Percentiles rank a stretch among this genome's conserved stretches.
These are phyloP conservation scores for Microplitis demolitor DNA, from an alignment of 1,140 invertebrate species.

Conservation along the genomic window DNA sequence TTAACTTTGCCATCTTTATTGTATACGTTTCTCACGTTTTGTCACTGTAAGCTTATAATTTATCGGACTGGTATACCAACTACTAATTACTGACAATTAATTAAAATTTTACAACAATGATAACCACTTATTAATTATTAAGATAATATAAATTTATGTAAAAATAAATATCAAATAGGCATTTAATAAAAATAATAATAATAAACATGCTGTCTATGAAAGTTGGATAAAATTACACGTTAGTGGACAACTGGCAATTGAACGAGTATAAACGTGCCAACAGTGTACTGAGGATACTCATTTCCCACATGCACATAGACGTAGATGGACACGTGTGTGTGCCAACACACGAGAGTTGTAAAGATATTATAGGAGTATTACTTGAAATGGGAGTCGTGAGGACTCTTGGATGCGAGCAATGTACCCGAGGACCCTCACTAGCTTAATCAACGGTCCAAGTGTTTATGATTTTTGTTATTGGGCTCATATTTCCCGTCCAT, in stretches of 20 bases:
- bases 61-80: too few relatives aligned
- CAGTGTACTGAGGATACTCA: background rate
- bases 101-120: too few relatives aligned
- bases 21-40: constrained; percentile 34
- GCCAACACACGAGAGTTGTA: background rate
- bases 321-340: background rate
- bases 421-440: background rate
- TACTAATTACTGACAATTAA: too few relatives aligned
- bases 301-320: background rate
- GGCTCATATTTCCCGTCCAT: constrained; percentile 28
- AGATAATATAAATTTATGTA: too few relatives aligned
- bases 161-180: too few relatives aligned
- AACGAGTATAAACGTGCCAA: constrained; percentile 23
- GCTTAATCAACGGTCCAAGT: constrained; percentile 39
- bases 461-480: constrained; percentile 41
- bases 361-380: constrained; percentile 28
- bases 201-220: background rate
- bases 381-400: constrained; percentile 25
- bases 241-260: constrained; percentile 24
- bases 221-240: constrained; percentile 12
- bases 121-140: too few relatives aligned
- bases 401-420: constrained; percentile 6
- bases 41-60: background rate
- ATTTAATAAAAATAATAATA: background rate
- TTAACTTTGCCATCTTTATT: constrained; percentile 18